Evolutionary conservation across 2,888 invertebrate species (phyloP).

Genomic region (Liodrosophila aerea): DNA sequence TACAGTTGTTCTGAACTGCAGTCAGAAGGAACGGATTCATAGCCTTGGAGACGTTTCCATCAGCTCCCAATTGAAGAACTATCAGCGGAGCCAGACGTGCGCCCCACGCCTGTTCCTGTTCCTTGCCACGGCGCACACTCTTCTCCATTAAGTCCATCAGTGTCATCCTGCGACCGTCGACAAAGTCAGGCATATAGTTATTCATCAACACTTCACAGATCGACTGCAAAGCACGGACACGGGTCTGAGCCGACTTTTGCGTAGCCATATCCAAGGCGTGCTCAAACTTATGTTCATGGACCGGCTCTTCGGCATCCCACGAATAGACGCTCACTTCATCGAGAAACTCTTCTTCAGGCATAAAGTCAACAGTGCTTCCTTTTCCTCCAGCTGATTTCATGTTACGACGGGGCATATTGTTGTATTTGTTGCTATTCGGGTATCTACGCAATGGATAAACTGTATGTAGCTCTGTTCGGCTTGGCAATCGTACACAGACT

Average conservation of each 20-base stretch:
- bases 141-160: conserved; percentile 92
- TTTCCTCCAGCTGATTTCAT: conserved; percentile 80
- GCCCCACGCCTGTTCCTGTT: conserved; percentile 91
- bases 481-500: too few relatives aligned
- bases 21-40: conserved; percentile 89
- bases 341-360: conserved; percentile 90
- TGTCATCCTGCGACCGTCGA: conserved; percentile 89
- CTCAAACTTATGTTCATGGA: conserved; percentile 88
- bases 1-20: conserved; percentile 89
- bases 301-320: conserved; percentile 85
- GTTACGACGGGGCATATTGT: conserved; percentile 81
- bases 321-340: conserved; percentile 93
- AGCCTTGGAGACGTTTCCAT: conserved; percentile 88
- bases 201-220: conserved; percentile 90
- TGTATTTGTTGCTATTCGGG: too few relatives aligned
- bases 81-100: conserved; percentile 91
- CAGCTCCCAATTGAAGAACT: conserved; percentile 90
- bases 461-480: too few relatives aligned
- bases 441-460: too few relatives aligned
- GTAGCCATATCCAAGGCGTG: conserved; percentile 93
- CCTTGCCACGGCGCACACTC: conserved; percentile 91
- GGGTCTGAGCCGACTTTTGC: conserved; percentile 93
- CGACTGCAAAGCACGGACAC: conserved; percentile 88
- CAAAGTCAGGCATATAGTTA: conserved; percentile 89
- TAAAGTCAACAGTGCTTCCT: conserved; percentile 84